Evolutionary conservation across 2,888 invertebrate genomes (phyloP).

Genomic region (Bembecia ichneumoniformis): DNA sequence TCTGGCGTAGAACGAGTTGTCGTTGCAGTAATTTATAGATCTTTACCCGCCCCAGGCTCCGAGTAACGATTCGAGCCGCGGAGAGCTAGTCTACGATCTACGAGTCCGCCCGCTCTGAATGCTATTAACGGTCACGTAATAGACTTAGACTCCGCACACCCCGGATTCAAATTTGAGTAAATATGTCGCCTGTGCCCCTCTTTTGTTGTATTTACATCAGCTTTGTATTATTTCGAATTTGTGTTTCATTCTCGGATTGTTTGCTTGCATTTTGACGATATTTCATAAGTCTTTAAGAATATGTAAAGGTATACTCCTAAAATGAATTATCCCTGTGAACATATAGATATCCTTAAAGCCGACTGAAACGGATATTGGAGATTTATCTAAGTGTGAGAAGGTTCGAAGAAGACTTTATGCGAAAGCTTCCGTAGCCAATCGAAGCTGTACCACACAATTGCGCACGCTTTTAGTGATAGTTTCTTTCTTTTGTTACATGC

Average conservation of each 20-base stretch:
- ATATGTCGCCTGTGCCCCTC: constrained; percentile 47
- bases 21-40: constrained; percentile 68
- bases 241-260: constrained; percentile 2
- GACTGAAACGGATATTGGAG: constrained; percentile 58
- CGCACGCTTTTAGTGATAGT: constrained; percentile 44
- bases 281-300: too few species aligned
- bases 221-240: constrained; percentile 38
- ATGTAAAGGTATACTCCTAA: too few species aligned
- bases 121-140: constrained; percentile 64
- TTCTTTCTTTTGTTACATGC: constrained; percentile 20
- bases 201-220: constrained; percentile 49
- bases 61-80: constrained; percentile 45
- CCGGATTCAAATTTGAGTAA: constrained; percentile 61
- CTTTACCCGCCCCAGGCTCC: constrained; percentile 57
- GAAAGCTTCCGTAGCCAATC: constrained; percentile 38
- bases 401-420: constrained; percentile 50
- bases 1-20: constrained; percentile 67
- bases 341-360: constrained; percentile 31
- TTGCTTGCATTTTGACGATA: background rate
- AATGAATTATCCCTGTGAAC: too few species aligned
- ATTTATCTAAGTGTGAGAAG: constrained; percentile 60
- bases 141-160: constrained; percentile 53
- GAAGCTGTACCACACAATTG: constrained; percentile 39
- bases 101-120: constrained; percentile 32
- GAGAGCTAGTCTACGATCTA: constrained; percentile 34